Base-by-base conservation (phyloP, 2,888 invertebrate species). In the Trisateles emortualis region DNA sequence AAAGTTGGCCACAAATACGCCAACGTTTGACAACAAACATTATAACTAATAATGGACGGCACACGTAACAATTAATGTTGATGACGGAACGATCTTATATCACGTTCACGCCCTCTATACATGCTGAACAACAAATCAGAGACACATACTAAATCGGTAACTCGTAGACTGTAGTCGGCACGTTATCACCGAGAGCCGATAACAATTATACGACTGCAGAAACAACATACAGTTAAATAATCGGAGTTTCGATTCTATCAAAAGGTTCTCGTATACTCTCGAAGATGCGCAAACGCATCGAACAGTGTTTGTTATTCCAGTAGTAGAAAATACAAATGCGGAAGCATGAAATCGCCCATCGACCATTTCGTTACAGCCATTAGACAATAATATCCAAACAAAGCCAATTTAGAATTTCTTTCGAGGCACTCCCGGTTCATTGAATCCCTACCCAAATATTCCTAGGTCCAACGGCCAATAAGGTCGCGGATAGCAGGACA, bases 1-100 rank as follows among this genome's bases (percentile, higher is more conserved):
- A 69, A 59, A 50, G 57, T 59, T 64, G 56, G 58, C 16, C 19
- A 35, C 64, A 36, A 67, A 71, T 39, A 51, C 50, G 45, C 68
- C 55, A 71, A 67, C 39, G 16, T 48, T 42, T 52, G 53, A 35
- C 35, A 51, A 33, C 54, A 52, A 67, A 61, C 55, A 56, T 5
- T n/a, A 22, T 35, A 52, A 50, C 59, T 53, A 62, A 55, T 64
- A 55, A 61, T 55, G 14, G 52, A 51, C 46, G 36, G 32, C 45
- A 10, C 29, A 38, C 33, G 53, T 50, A 48, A 52, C 40, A 57
- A 51, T 49, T 41, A 42, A 55, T 57, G 40, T 47, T 29, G 60
- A 71, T 59, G 55, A 55, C 52, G 54, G 36, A 17, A 47, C 22
- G 6, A 38, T 41, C 52, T 49, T 47, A 26, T 43, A 58, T 50